These are phyloP conservation scores for Willowsia nigromaculata DNA, from an alignment of 2,888 invertebrate species.

Conservation along the genomic window DNA sequence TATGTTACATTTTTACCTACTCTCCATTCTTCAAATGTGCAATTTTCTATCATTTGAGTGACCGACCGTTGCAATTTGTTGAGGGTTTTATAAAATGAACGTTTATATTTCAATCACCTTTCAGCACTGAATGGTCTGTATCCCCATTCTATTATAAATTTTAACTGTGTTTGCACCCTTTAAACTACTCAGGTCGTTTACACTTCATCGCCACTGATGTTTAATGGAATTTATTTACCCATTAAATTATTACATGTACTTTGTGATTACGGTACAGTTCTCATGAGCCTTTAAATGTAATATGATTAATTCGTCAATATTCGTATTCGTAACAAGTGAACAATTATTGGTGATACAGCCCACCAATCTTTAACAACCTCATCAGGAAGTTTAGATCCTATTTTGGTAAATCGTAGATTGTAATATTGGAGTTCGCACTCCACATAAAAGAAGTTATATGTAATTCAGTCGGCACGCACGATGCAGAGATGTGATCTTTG, in stretches of 20 bases:
- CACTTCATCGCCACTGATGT: neutral
- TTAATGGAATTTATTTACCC: neutral
- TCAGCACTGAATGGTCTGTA: neutral
- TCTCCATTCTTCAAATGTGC: neutral
- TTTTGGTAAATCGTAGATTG: neutral
- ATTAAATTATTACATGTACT: neutral
- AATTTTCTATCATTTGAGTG: conserved; percentile 7
- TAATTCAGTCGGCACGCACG: no score
- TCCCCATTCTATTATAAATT: neutral
- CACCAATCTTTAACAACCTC: neutral
- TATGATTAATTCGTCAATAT: neutral
- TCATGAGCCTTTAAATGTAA: neutral
- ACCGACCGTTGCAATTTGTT: neutral
- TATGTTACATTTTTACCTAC: neutral
- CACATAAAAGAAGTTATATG: no score
- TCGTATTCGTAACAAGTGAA: neutral
- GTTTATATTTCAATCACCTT: no score
- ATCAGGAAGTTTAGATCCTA: neutral
- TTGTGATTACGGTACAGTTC: neutral
- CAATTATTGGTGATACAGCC: neutral
- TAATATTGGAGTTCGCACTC: neutral
- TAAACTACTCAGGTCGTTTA: conserved; percentile 15
- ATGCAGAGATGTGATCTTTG: no score
- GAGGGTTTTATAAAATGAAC: no score
- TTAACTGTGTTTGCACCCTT: neutral